Evolutionary conservation across 2,888 invertebrate species (phyloP), one percentile per base, ranked within the genome.

Genomic region (Dasypolia templi): DNA sequence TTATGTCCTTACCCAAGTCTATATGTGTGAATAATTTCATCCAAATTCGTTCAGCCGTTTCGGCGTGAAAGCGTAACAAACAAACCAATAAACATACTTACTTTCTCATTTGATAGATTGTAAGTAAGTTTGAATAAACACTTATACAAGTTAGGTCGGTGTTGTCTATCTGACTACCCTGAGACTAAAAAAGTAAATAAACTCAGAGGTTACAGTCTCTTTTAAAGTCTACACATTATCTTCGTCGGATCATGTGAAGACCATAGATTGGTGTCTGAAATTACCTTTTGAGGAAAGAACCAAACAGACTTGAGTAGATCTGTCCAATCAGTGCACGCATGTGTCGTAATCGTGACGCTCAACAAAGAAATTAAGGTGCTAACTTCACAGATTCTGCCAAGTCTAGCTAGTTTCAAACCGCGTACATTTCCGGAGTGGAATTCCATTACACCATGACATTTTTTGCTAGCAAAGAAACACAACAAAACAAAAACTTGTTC

Each of bases 401-500:
- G 9, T 42, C 3, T 59, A 44, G 22, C 9, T 70, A 59, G 6
- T 44, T 69, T 53, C 3, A 61, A 49, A 49, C n/a, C 53, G 14
- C 35, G 0, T 29, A n/a, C 26, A 49, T 53, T 62, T 63, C 12
- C 22, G 3, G 59, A 55, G 9, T 22, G 6, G 55, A 42, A n/a
- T 51, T 46, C 14, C 3, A 56, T 82, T 82, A 53, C 39, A 42
- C 26, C 53, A 56, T 26, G 49, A 61, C n/a, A 56, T 32, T 63
- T 83, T 70, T 46, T 35, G n/a, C 29, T 49, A 49, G 46, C 42
- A 29, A 59, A 65, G 61, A 58, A 79, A 62, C 72, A 63, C 46
- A 81, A 76, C 35, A 70, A 71, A 81, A 76, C 35, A 70, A 71
- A 66, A 81, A 82, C 58, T 68, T 84, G 77, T 73, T 64, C 77